phyloP scores from a whole-genome alignment of 2,888 invertebrate genomes.

The Nesidiocoris tenuis region DNA sequence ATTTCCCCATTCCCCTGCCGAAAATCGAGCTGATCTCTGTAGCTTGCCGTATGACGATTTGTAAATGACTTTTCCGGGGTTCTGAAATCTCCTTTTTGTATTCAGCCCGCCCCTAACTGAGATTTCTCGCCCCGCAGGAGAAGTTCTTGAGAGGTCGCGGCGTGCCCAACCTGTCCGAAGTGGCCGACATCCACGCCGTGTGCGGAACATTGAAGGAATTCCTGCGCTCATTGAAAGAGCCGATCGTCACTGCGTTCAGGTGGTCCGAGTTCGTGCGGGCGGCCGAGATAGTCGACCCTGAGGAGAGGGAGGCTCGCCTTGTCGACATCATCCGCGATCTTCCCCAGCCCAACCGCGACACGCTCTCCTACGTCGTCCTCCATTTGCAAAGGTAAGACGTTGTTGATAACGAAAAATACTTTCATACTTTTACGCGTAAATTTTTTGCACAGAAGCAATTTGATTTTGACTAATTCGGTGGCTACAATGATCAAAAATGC shows the following conservation, averaged over 20 bases:
- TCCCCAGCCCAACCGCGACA: conserved; percentile 91
- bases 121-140: too few species aligned
- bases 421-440: neutral
- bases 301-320: conserved; percentile 65
- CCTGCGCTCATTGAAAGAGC: conserved; percentile 82
- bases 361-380: conserved; percentile 85
- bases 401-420: too few species aligned
- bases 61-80: neutral
- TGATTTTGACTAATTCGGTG: too few species aligned
- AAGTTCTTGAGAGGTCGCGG: conserved; percentile 84
- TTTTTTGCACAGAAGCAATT: neutral
- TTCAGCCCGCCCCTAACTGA: neutral
- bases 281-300: conserved; percentile 56
- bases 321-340: conserved; percentile 78
- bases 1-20: too few species aligned
- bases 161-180: conserved; percentile 70
- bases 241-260: conserved; percentile 68
- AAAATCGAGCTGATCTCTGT: too few species aligned
- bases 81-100: neutral
- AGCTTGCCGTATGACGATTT: too few species aligned
- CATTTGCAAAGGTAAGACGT: conserved; percentile 74
- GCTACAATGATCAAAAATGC: too few species aligned
- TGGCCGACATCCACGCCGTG: conserved; percentile 78
- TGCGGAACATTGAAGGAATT: conserved; percentile 96
- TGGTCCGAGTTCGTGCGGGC: conserved; percentile 72